Evolutionary conservation across 2,888 invertebrate genomes (phyloP), one percentile per base, ranked within the genome.

Genomic region (Parasteatoda lunata): DNA sequence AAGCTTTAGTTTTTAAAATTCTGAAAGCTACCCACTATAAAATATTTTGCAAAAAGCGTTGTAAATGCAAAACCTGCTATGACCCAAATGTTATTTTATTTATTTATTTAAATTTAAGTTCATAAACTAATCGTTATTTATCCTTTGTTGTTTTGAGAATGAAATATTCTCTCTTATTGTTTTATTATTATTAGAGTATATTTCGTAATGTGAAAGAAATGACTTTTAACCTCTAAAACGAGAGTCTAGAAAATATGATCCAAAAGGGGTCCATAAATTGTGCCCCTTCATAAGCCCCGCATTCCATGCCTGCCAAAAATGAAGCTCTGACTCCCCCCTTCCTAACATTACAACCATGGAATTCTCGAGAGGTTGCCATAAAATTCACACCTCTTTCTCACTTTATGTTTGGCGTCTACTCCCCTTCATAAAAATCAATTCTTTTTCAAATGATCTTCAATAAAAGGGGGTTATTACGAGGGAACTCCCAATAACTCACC

Each of bases 221-320:
- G 54, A 65, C 79, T 80, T 80, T 85, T 80, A 86, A 79, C 85
- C 79, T 79, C 72, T 77, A 80, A 30, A 86, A 86, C 85, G 85
- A 86, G 85, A 76, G 85, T 64, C 77, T 75, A 84, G 79, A 77
- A 86, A 86, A 86, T 86, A 86, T 86, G 85, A 86, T 80, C 85
- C 85, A 52, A 65, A 51, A 69, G 84, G 85, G 85, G 85, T 80
- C 77, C 85, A 86, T 86, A 86, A 86, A 86, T 86, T 86, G 80
- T 80, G 80, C 80, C 77, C 30, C 85, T 86, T 86, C 85, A 86
- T 86, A 86, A 86, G 85, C 85, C 77, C 59, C 80, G 77, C 80
- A 86, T 86, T 86, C 85, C 85, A 54, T n/a, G 48, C 30, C 85
- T 77, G 80, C 85, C 85, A 86, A 86, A 86, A 80, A 86, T 80